Base-by-base conservation (phyloP, 1,140 invertebrate genomes). In the Phenacoccus solenopsis region DNA sequence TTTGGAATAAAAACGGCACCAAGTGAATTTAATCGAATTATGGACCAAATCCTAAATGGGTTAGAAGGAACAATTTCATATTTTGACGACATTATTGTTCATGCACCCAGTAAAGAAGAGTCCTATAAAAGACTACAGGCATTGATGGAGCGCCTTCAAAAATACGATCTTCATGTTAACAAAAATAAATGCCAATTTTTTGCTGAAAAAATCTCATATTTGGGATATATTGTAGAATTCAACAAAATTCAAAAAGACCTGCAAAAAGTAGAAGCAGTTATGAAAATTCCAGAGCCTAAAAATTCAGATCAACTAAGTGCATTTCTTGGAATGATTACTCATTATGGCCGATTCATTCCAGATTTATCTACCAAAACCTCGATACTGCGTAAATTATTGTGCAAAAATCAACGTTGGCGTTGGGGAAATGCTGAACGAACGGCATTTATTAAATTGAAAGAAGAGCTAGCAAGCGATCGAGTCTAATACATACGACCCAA, bases 401-500 rank as follows among this genome's bases (percentile, higher is more conserved):
- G 57, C 72, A 73, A 32, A 71, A 72, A 49, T 28, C 10, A 35
- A 38, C 4, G 12, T 35, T 72, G 61, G 22, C 21, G 72, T 27
- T 78, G 75, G 72, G 70, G 72, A 12, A 20, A 71, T 25, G 61
- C 72, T 35, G 74, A 73, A n/a, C 61, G 70, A 67, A 20, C 71
- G 13, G 75, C 75, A 13, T 76, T 78, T 69, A 59, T 72, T 10
- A 73, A 74, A 21, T 20, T 76, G 20, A 78, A 77, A 71, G 71
- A 68, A 4, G 68, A 68, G n/a, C 30, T 75, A 28, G 61, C 32
- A 28, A 35, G 28, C 28, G 68, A 69, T 38, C 27, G 30, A 0
- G 35, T 77, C 9, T 72, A 82, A 7, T n/a, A 79, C 80, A 70
- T 81, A 76, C 70, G 73, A 81, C 49, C 76, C 77, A 20, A 72